Percentiles rank a stretch among this genome's conserved stretches.
Evolutionary conservation across 2,113 vertebrate genomes (phyloP).

Genomic region (Daubentonia madagascariensis): DNA sequence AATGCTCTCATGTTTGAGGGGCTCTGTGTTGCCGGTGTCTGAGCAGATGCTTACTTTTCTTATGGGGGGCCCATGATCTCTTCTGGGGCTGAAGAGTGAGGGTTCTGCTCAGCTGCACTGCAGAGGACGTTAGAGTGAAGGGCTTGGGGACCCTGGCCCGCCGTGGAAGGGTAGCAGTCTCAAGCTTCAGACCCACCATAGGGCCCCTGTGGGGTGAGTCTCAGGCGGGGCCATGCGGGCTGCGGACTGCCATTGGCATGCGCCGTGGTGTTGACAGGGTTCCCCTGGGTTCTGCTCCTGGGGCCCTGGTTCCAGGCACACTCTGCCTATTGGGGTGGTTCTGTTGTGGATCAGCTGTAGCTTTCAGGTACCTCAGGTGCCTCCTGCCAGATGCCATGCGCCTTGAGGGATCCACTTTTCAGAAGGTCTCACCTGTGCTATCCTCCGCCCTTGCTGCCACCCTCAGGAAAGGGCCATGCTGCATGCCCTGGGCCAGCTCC

Average conservation of each 20-base stretch:
- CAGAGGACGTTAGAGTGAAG: neutral
- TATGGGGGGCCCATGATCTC: fast-evolving
- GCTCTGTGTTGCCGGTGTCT: neutral
- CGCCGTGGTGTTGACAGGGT: fast-evolving
- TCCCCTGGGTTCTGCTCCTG: neutral
- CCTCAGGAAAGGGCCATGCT: fast-evolving
- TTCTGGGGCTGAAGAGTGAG: neutral
- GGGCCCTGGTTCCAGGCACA: neutral
- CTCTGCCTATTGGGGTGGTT: fast-evolving
- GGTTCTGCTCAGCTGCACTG: neutral
- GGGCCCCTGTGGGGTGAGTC: neutral
- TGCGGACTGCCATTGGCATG: fast-evolving
- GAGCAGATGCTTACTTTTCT: neutral
- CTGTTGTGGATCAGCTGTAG: fast-evolving
- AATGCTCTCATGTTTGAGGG: fast-evolving
- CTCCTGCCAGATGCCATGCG: fast-evolving
- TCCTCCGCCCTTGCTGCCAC: neutral
- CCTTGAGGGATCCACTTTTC: neutral
- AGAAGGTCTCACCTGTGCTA: fast-evolving
- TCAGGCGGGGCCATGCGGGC: fast-evolving
- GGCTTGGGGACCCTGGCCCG: neutral
- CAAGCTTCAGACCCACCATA: too few relatives aligned
- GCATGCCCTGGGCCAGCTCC: fast-evolving
- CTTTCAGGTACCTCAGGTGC: too few relatives aligned
- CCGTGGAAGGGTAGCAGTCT: too few relatives aligned